phyloP scores from a whole-genome alignment of 2,888 invertebrate species.

The Digitonthophagus gazella region DNA sequence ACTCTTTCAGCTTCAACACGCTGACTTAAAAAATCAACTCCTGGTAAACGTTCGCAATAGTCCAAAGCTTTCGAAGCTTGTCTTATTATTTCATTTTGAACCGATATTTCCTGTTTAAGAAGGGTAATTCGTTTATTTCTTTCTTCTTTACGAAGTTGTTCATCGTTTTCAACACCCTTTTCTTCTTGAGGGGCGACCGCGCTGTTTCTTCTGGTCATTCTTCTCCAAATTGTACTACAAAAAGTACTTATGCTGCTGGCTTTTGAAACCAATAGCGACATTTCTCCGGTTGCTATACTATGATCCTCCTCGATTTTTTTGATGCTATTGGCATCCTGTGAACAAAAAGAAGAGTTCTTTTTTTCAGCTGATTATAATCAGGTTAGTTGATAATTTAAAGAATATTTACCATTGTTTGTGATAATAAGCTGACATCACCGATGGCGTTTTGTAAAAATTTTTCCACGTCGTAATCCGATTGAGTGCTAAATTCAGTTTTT shows the following conservation, averaged over 20 bases:
- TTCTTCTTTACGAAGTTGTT: conserved; percentile 1
- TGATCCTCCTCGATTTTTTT: conserved; percentile 15
- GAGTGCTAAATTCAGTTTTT: conserved; percentile 1
- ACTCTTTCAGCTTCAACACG: conserved; percentile 42
- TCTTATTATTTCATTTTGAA: conserved; percentile 41
- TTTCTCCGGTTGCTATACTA: conserved; percentile 29
- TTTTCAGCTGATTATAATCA: not conserved
- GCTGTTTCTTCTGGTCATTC: conserved; percentile 7
- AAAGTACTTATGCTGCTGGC: conserved; percentile 24
- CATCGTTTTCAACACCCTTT: conserved; percentile 16
- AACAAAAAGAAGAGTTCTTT: not conserved
- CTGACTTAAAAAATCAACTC: conserved; percentile 29
- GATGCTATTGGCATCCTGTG: not conserved
- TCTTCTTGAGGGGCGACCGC: not conserved
- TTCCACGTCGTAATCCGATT: conserved; percentile 5
- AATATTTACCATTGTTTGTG: conserved; percentile 9
- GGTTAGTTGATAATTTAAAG: not conserved
- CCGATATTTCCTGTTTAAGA: conserved; percentile 32
- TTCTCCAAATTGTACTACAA: conserved; percentile 21
- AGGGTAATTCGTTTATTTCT: conserved; percentile 11
- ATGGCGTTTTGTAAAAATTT: conserved; percentile 8
- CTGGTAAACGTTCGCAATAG: conserved; percentile 32
- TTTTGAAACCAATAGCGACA: conserved; percentile 31
- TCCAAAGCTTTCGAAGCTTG: conserved; percentile 41
- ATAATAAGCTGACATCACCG: conserved; percentile 1